Evolutionary conservation across 2,888 invertebrate genomes (phyloP), one percentile per base, ranked within the genome.

Genomic region (Hemaris fuciformis): DNA sequence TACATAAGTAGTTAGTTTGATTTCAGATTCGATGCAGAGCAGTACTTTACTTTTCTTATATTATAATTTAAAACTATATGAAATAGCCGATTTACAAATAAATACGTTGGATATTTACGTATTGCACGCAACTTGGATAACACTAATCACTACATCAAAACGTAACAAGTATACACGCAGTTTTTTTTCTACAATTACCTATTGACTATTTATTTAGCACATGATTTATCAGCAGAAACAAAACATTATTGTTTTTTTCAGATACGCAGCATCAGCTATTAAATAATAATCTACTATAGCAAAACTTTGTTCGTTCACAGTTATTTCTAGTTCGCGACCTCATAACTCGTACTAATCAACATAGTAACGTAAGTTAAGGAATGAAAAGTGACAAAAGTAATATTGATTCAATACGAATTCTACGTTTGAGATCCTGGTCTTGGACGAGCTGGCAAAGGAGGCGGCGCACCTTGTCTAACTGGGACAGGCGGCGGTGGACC

Each of bases 391-490:
- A 53, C 8, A 27, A 27, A 18, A 18, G 48, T 25, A 27, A 53
- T 53, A 18, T 25, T 46, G 15, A 53, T 25, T 23, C n/a, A 38
- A 25, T 18, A 15, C 2, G 8, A 53, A 27, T 25, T 18, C 27
- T 53, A 53, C 6, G 46, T 62, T 77, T 73, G 77, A 60, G 73
- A 74, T 27, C 72, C 67, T 56, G 89, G 91, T 69, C 88, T 83
- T 31, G 94, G 94, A 61, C 95, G 93, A 42, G 95, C 95, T 3
- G 95, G 95, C 68, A 95, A 84, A 0, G 95, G 95, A 20, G 95
- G 95, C 5, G 95, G 95, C 15, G 93, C 93, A 4, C 93, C 91
- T 61, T 93, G 93, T 63, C 94, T 86, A 0, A 94, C 93, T 0
- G 94, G 94, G 27, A 94, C 93, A 13, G 78, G 93, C 20, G 80